phyloP scores from a whole-genome alignment of 1,140 invertebrate genomes.

The Euura lappo region DNA sequence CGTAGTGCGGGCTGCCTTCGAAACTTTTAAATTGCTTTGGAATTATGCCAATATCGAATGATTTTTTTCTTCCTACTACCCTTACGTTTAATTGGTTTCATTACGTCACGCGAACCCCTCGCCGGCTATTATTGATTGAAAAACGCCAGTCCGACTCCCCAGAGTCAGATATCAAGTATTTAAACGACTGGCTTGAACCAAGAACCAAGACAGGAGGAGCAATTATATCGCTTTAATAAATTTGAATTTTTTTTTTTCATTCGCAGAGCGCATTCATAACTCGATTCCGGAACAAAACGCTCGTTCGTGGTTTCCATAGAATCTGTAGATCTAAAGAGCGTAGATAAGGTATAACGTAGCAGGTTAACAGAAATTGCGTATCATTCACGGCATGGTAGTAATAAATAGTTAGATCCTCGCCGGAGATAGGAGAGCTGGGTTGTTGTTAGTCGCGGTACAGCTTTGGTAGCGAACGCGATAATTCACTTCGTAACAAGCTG shows the following conservation, averaged over 20 bases:
- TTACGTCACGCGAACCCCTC: neutral
- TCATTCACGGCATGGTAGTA: slow-evolving; percentile 45
- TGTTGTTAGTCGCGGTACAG: neutral
- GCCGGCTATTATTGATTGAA: too few relatives aligned
- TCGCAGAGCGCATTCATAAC: too few relatives aligned
- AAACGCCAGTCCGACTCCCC: too few relatives aligned
- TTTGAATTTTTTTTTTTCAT: too few relatives aligned
- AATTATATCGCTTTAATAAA: too few relatives aligned
- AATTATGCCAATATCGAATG: slow-evolving; percentile 47
- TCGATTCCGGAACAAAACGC: too few relatives aligned
- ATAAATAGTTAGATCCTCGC: slow-evolving; percentile 51
- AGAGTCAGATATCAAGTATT: too few relatives aligned
- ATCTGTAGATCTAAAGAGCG: too few relatives aligned
- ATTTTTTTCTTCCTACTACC: neutral
- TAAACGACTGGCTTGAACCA: too few relatives aligned
- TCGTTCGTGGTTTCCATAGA: too few relatives aligned
- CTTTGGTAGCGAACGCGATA: slow-evolving; percentile 34
- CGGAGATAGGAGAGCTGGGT: slow-evolving; percentile 36
- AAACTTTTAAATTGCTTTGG: slow-evolving; percentile 60
- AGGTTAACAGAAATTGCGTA: slow-evolving; percentile 45
- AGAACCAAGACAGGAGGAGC: too few relatives aligned
- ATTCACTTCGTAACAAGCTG: slow-evolving; percentile 39
- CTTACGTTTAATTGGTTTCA: slow-evolving; percentile 9
- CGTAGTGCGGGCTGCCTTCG: slow-evolving; percentile 23
- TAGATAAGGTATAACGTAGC: too few relatives aligned